These are phyloP conservation scores for Polydesmus complanatus DNA, from an alignment of 2,888 invertebrate genomes.

Conservation along the genomic window DNA sequence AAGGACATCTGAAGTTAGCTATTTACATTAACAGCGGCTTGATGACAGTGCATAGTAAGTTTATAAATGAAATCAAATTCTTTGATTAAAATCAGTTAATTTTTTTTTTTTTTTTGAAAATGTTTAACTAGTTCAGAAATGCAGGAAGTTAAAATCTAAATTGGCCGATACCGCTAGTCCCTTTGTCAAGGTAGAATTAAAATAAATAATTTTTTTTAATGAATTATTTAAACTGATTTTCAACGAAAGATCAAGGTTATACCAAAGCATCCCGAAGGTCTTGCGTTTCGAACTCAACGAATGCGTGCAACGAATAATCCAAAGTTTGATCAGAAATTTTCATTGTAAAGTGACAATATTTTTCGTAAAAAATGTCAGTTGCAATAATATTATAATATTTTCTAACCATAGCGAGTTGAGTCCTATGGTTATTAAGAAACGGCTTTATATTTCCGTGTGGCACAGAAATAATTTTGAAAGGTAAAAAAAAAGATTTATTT, in stretches of 20 bases:
- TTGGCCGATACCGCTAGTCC: neutral
- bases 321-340: slow-evolving; percentile 8
- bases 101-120: neutral
- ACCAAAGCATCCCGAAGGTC: neutral
- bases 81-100: neutral
- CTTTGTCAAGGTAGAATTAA: neutral
- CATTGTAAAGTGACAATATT: slow-evolving; percentile 4
- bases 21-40: slow-evolving; percentile 7
- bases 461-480: neutral
- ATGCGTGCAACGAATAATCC: neutral
- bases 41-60: slow-evolving; percentile 3
- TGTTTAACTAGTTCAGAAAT: slow-evolving; percentile 5
- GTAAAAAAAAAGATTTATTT: neutral
- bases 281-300: slow-evolving; percentile 1
- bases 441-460: slow-evolving; percentile 11
- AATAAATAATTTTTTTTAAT: no score
- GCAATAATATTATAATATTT: neutral
- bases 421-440: neutral
- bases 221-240: no score
- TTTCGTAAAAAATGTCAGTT: no score
- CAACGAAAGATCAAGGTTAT: slow-evolving; percentile 4
- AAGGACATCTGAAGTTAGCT: slow-evolving; percentile 5
- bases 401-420: slow-evolving; percentile 2
- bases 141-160: slow-evolving; percentile 2
- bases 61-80: neutral